Base-by-base conservation (phyloP, 1,140 invertebrate genomes). In the Hyles euphorbiae region DNA sequence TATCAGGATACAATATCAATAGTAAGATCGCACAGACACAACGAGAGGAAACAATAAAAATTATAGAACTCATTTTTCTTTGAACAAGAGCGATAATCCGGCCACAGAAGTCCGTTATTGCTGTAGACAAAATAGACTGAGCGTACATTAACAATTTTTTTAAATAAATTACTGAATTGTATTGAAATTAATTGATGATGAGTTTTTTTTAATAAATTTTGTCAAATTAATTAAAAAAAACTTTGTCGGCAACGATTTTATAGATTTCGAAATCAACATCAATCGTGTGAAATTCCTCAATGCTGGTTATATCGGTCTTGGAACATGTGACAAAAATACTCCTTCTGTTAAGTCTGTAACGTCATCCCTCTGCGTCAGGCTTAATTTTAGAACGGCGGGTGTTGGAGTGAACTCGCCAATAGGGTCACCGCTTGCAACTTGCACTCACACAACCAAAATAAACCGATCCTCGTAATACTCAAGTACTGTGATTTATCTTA, bases 241-340 rank as follows among this genome's bases (percentile, higher is more conserved):
- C 22, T 50, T 12, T 32, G 7, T 32, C 9, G 11, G 34, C 34
- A 34, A 34, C 3, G 10, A n/a, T n/a, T 36, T 4, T 53, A 57
- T 52, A 52, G 49, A 57, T 22, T 22, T 40, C 2, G 0, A 22
- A 22, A 22, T 22, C 36, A 40, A 2, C 8, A 40, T 5, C 36
- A 40, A 40, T 5, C 36, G 36, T 40, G 8, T 40, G 36, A 40
- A 22, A 40, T 40, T 40, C 36, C 2, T 40, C 5, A 40, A 40
- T 40, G 36, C 36, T 5, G 8, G 36, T 22, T 22, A 40, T 40
- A 40, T 40, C 36, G 36, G 36, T 40, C 36, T 5, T 40, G 36
- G 36, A 40, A 40, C 36, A 8, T 40, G 53, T 51, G 76, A 82
- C 76, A 69, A 70, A 83, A 81, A 83, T 83, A 83, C 54, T 63